A percentile compares a stretch with the other conserved stretches of the same genome.
phyloP scores from a whole-genome alignment of 2,888 invertebrate species.

The Amphipoea oculea region DNA sequence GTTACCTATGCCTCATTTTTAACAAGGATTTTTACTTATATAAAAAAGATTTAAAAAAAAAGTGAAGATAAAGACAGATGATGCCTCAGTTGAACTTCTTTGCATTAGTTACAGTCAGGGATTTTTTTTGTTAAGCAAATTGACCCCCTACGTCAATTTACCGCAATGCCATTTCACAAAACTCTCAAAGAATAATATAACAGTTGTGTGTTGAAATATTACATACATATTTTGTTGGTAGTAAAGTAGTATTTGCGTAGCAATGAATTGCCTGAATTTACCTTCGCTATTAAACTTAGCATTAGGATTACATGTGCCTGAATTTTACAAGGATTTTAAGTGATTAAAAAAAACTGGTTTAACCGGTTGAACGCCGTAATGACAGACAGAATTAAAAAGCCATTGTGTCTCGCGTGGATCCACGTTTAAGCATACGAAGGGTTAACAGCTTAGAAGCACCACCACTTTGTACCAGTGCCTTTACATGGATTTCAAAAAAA shows the following conservation, averaged over 20 bases:
- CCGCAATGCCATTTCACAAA: not conserved
- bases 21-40: constrained; percentile 13
- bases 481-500: constrained; percentile 11
- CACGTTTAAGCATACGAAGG: no score
- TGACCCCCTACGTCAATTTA: not conserved
- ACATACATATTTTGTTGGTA: not conserved
- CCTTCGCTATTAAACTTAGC: not conserved
- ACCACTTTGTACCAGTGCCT: not conserved
- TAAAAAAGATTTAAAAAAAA: no score
- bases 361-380: no score
- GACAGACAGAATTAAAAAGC: no score
- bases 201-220: not conserved
- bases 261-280: not conserved
- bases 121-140: not conserved
- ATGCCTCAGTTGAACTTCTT: not conserved
- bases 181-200: not conserved
- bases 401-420: no score
- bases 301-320: not conserved
- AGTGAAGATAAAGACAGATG: not conserved
- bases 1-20: constrained; percentile 32
- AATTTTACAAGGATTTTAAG: no score
- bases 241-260: not conserved
- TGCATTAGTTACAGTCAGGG: not conserved
- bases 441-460: not conserved
- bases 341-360: not conserved